A percentile compares a stretch with the other conserved stretches of the same genome.
Conservation (phyloP, 2,797 vertebrate species). For the Cebuella pygmaea region DNA sequence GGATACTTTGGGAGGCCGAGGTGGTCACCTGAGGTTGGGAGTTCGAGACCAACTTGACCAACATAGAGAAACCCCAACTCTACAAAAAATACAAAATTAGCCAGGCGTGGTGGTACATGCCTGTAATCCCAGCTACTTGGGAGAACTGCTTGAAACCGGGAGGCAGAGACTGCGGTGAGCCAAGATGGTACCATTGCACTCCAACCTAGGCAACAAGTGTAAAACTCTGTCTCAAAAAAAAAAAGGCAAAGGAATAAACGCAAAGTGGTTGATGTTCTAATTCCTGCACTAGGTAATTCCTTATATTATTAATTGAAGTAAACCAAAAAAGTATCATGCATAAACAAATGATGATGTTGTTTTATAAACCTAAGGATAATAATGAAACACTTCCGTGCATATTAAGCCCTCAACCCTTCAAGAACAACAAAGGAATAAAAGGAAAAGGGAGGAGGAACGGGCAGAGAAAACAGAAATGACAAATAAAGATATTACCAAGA, state of each 20-base stretch:
- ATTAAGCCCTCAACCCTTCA: background rate
- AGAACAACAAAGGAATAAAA: background rate
- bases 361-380: background rate
- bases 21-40: too few relatives aligned
- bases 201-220: too few relatives aligned
- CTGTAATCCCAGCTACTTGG: too few relatives aligned
- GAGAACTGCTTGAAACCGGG: too few relatives aligned
- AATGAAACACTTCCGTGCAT: constrained; percentile 9
- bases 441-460: background rate
- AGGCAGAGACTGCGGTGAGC: too few relatives aligned
- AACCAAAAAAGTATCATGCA: constrained; percentile 14
- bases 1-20: background rate
- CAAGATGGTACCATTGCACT: too few relatives aligned
- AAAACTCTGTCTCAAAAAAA: too few relatives aligned
- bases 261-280: background rate
- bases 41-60: too few relatives aligned
- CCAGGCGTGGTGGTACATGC: too few relatives aligned
- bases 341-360: background rate
- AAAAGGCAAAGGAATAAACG: background rate
- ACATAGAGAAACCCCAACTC: too few relatives aligned
- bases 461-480: background rate
- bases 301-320: background rate
- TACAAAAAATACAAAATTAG: too few relatives aligned
- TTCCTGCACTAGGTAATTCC: constrained; percentile 9
- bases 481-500: constrained; percentile 33